Conservation (phyloP, 2,797 vertebrate species). For the Gorsachius magnificus region DNA sequence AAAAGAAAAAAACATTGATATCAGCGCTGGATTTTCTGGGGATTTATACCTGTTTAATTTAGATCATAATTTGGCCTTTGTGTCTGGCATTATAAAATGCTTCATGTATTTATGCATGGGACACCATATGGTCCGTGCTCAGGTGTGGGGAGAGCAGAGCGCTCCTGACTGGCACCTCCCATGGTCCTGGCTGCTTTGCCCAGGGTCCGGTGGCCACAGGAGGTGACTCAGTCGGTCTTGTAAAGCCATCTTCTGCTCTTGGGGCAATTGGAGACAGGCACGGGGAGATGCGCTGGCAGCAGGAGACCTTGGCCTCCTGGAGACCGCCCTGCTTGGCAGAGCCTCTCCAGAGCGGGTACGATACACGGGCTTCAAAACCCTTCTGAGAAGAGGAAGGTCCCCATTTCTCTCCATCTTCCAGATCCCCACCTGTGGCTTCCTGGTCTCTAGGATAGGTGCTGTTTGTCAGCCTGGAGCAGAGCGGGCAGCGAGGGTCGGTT, state of each 20-base stretch:
- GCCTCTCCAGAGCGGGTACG: fast-evolving
- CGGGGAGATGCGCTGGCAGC: fast-evolving
- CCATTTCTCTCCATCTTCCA: not conserved
- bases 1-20: not conserved
- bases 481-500: fast-evolving
- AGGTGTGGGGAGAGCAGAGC: not conserved
- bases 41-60: conserved; percentile 23
- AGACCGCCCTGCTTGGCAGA: not conserved
- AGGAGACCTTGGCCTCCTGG: not conserved
- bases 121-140: not conserved
- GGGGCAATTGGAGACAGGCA: not conserved
- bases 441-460: fast-evolving
- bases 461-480: not conserved
- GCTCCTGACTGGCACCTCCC: not conserved
- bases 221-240: not conserved
- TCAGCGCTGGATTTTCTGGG: not conserved
- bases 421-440: not conserved
- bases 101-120: not conserved
- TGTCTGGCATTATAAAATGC: not conserved
- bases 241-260: not conserved
- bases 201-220: fast-evolving
- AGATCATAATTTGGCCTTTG: not conserved
- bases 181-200: not conserved
- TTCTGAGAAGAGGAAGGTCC: not conserved
- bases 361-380: fast-evolving